Conservation (phyloP, 2,888 invertebrate species). For the Agrochola circellaris region DNA sequence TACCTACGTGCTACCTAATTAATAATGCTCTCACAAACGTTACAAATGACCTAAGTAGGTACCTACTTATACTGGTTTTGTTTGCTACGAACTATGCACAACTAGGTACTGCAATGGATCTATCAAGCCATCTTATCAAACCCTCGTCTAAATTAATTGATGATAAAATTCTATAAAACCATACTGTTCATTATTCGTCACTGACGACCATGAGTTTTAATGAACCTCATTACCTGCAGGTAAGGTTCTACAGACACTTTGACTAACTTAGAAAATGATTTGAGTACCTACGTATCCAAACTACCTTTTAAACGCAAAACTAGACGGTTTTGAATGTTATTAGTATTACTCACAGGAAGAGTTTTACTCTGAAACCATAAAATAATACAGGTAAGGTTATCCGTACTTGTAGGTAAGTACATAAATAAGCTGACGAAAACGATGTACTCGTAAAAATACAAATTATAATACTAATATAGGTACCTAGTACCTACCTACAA, state of each 20-base stretch:
- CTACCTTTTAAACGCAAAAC: background rate
- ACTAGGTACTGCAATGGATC: background rate
- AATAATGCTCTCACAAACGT: background rate
- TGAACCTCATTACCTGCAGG: conserved; percentile 12
- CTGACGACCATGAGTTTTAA: conserved; percentile 39
- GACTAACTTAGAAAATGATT: background rate
- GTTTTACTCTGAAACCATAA: background rate
- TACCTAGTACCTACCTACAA: background rate
- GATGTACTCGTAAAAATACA: background rate
- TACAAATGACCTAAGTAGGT: background rate
- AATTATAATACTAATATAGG: too few species aligned
- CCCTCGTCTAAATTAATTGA: conserved; percentile 18
- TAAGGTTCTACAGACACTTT: background rate
- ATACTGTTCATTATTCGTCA: conserved; percentile 4
- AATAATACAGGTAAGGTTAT: background rate
- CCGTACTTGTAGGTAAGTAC: too few species aligned
- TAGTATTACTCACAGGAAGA: background rate
- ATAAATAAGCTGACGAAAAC: background rate
- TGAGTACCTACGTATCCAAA: too few species aligned
- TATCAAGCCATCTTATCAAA: background rate
- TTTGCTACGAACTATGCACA: background rate
- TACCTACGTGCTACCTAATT: too few species aligned
- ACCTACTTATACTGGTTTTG: background rate
- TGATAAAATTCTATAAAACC: conserved; percentile 5
- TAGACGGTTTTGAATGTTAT: background rate